Evolutionary conservation across 2,888 invertebrate species (phyloP).

Genomic region (Caenorhabditis panamensis): DNA sequence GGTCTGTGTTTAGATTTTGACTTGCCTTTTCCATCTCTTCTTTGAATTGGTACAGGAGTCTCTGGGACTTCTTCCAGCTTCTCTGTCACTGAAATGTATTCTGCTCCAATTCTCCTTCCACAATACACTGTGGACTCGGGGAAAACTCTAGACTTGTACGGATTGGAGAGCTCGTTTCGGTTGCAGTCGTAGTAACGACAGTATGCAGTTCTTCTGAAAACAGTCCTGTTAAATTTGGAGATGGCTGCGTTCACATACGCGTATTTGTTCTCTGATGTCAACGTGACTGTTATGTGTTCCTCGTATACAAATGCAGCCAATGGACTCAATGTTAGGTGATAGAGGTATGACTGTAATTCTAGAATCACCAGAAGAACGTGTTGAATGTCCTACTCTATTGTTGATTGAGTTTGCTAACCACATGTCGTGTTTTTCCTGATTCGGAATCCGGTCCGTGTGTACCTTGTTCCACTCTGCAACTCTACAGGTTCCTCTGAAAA

Average conservation of each 20-base stretch:
- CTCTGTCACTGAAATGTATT: slow-evolving; percentile 35
- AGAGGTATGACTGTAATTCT: no score
- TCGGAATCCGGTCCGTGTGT: neutral
- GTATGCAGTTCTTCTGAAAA: slow-evolving; percentile 23
- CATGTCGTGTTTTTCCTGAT: neutral
- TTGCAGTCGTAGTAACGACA: slow-evolving; percentile 40
- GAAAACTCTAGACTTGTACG: slow-evolving; percentile 13
- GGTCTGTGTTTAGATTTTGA: no score
- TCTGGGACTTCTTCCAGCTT: slow-evolving; percentile 28
- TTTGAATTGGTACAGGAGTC: slow-evolving; percentile 38
- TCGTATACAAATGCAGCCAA: slow-evolving; percentile 13
- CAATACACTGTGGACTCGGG: slow-evolving; percentile 35
- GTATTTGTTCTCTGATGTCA: slow-evolving; percentile 28
- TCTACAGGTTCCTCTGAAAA: neutral
- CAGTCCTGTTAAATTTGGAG: neutral
- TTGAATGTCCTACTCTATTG: no score
- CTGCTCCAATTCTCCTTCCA: slow-evolving; percentile 33
- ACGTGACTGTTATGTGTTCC: slow-evolving; percentile 36
- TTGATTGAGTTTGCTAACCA: neutral
- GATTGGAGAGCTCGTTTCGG: slow-evolving; percentile 28
- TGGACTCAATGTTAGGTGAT: neutral
- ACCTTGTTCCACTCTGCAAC: neutral
- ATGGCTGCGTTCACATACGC: slow-evolving; percentile 2
- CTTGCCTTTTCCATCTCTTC: slow-evolving; percentile 3
- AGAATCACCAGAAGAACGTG: no score